Evolutionary conservation across 2,113 vertebrate genomes (phyloP).

Genomic region (Melanocharis versteri): DNA sequence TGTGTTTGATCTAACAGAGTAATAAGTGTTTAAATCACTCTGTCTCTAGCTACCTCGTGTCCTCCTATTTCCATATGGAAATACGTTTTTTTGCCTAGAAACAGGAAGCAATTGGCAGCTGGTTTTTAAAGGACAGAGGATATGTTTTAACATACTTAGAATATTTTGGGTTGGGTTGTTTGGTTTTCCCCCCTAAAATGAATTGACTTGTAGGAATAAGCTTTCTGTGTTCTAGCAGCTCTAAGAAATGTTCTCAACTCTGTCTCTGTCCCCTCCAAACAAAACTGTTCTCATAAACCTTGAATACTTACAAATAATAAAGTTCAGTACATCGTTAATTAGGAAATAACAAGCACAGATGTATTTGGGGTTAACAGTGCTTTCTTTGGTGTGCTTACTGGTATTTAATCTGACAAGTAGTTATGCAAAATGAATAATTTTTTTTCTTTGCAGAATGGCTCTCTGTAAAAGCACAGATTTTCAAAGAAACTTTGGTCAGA

Average conservation of each 20-base stretch:
- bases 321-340: not conserved
- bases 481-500: not conserved
- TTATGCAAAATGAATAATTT: not conserved
- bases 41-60: not conserved
- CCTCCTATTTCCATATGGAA: not conserved
- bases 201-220: not conserved
- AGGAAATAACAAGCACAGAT: not conserved
- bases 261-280: not conserved
- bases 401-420: not conserved
- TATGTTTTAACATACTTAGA: not conserved
- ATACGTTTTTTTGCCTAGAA: not conserved
- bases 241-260: not conserved
- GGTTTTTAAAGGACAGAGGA: not conserved
- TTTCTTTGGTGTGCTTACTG: not conserved
- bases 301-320: not conserved
- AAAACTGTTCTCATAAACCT: not conserved
- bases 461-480: not conserved
- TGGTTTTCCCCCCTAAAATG: not conserved
- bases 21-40: not conserved
- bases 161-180: not conserved
- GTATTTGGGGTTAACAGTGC: not conserved
- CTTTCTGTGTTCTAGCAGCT: not conserved
- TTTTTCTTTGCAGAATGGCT: not conserved
- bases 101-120: not conserved
- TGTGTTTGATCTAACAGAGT: not conserved